phyloP scores from a whole-genome alignment of 2,888 invertebrate genomes.

The Trichogramma dendrolimi region DNA sequence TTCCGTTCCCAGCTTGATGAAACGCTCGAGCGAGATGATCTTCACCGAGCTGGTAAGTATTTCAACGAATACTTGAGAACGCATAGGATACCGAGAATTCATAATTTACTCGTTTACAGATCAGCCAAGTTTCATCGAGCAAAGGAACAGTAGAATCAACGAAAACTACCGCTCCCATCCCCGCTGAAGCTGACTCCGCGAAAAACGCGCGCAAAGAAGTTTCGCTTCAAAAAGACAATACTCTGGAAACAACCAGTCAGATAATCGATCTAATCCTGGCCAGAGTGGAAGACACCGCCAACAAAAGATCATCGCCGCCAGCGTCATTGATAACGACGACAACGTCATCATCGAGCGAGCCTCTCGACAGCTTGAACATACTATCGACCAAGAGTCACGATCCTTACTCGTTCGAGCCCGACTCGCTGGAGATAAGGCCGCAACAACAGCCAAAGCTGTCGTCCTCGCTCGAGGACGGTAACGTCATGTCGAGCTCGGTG shows the following conservation, averaged over 20 bases:
- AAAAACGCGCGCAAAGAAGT: background rate
- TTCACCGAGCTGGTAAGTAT: slow-evolving; percentile 60
- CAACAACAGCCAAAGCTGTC: slow-evolving; percentile 34
- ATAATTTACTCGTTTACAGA: slow-evolving; percentile 9
- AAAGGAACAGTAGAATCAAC: slow-evolving; percentile 6
- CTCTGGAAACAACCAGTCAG: background rate
- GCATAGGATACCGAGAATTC: too few relatives aligned
- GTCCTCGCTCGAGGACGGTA: slow-evolving; percentile 56
- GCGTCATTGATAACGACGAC: slow-evolving; percentile 5
- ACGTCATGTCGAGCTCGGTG: slow-evolving; percentile 44
- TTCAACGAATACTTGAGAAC: too few relatives aligned
- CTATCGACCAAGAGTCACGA: background rate
- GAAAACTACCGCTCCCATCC: too few relatives aligned
- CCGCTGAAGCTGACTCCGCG: slow-evolving; percentile 56
- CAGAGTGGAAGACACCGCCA: background rate
- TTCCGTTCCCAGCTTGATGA: slow-evolving; percentile 59
- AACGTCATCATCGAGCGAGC: slow-evolving; percentile 2
- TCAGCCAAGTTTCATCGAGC: slow-evolving; percentile 18
- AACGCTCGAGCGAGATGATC: slow-evolving; percentile 86
- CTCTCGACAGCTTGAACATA: too few relatives aligned
- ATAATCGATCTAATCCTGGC: background rate
- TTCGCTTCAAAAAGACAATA: too few relatives aligned
- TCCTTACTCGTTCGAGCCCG: slow-evolving; percentile 27
- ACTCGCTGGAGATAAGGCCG: slow-evolving; percentile 25
- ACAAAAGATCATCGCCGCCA: background rate